Evolutionary conservation across 2,888 invertebrate species (phyloP), one percentile per base, ranked within the genome.

Genomic region (Ditula angustiorana): DNA sequence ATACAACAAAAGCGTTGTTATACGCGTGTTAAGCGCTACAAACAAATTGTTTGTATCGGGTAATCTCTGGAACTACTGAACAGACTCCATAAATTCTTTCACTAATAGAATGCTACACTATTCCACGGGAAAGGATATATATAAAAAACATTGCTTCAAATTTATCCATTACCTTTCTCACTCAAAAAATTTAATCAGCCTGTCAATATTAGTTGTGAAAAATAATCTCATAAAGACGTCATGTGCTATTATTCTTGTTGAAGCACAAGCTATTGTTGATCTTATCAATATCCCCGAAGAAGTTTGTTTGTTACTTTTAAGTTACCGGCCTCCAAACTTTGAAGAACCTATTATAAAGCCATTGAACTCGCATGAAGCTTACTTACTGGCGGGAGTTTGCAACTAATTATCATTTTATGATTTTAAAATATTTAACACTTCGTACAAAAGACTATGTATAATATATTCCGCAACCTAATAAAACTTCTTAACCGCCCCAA

Each of bases 281-380:
- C 46, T 28, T 46, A 58, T 64, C 64, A 53, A 59, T 53, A 59
- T 53, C 35, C 35, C 26, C 11, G 28, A 35, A 33, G 21, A 59
- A 64, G 58, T 64, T 59, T 59, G 58, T 64, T 52, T 52, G 58
- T 52, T 59, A 53, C 58, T 59, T 64, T 59, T 58, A 46, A 52
- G 58, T 63, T 64, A 16, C 30, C 52, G 33, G 28, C 46, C 52
- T 50, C 46, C 33, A 46, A 58, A 59, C 46, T 64, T 47, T 28
- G 53, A 49, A 58, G 46, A 59, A 53, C 23, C 52, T 63, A 53
- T 53, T 64, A 64, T n/a, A 19, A 59, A 59, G 59, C 53, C 46
- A 10, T 47, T 59, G 58, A 63, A 64, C 47, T 53, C 16, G 44
- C 53, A 23, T 64, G 26, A 13, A 44, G 46, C n/a, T 13, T 35